Evolutionary conservation across 2,113 vertebrate genomes (phyloP).

Genomic region (Cromileptes altivelis): DNA sequence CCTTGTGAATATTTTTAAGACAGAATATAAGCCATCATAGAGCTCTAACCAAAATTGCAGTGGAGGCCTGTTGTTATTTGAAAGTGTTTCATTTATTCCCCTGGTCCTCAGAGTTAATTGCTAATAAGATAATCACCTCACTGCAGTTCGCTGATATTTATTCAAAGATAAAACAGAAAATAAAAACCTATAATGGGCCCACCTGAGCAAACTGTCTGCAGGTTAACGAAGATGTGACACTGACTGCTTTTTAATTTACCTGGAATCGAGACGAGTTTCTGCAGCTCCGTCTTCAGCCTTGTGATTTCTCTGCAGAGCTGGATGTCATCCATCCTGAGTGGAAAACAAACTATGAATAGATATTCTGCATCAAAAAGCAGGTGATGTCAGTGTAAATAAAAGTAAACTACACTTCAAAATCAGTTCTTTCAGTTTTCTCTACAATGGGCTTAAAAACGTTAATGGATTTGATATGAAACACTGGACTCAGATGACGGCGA

Average conservation of each 20-base stretch:
- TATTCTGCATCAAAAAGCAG: not conserved
- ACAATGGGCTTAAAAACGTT: not conserved
- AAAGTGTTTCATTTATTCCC: too few species aligned
- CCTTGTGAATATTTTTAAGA: too few species aligned
- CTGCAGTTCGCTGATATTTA: not conserved
- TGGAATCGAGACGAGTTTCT: slow-evolving; percentile 86
- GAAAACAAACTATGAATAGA: not conserved
- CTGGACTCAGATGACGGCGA: slow-evolving; percentile 2
- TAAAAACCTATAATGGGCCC: not conserved
- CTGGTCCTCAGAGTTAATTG: not conserved
- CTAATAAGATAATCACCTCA: not conserved
- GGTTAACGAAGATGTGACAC: not conserved
- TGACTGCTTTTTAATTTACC: slow-evolving; percentile 74
- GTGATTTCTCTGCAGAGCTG: slow-evolving; percentile 93
- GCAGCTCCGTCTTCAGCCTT: slow-evolving; percentile 90
- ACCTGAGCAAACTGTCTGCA: not conserved
- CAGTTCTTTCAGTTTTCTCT: not conserved
- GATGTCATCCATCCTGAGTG: slow-evolving; percentile 92
- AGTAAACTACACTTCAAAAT: not conserved
- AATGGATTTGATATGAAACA: not conserved
- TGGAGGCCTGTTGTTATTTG: too few species aligned
- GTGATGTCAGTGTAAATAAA: not conserved
- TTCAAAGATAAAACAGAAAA: not conserved
- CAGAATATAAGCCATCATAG: too few species aligned
- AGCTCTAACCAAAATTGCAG: too few species aligned